phyloP scores from a whole-genome alignment of 2,113 vertebrate species.

The Varanus salvator region DNA sequence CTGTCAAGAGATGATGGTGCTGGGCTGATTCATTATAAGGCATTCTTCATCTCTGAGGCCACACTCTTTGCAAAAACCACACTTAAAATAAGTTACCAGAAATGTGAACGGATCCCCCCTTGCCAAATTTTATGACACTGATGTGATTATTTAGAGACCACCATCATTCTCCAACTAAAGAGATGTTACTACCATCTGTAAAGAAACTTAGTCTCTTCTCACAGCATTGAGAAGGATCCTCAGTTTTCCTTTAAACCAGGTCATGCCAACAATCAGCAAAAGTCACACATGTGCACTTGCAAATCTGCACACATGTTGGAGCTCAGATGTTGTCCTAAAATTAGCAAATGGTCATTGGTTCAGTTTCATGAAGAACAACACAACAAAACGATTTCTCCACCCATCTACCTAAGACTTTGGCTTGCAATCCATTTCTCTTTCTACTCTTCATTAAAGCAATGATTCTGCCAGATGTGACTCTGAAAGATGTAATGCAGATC shows the following conservation, averaged over 20 bases:
- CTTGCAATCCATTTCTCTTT: neutral
- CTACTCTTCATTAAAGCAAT: slow-evolving; percentile 16
- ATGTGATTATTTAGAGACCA: neutral
- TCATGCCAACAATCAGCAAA: neutral
- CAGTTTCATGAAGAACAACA: neutral
- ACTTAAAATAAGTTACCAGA: neutral
- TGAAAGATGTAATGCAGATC: slow-evolving; percentile 23
- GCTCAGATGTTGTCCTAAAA: neutral
- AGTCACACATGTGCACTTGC: neutral
- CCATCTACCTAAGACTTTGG: neutral
- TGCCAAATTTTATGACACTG: neutral
- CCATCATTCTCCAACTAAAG: neutral
- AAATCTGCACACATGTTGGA: neutral
- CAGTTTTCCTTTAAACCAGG: neutral
- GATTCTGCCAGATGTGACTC: slow-evolving; percentile 13
- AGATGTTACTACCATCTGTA: neutral
- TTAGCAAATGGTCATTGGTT: neutral
- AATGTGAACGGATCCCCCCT: neutral
- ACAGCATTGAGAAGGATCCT: neutral
- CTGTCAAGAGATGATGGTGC: neutral
- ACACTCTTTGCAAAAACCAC: neutral
- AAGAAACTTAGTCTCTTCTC: neutral
- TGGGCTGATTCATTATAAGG: neutral
- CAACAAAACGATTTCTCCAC: neutral
- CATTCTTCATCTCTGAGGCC: neutral